phyloP scores from a whole-genome alignment of 2,113 vertebrate species.

The Leucoraja erinaceus region DNA sequence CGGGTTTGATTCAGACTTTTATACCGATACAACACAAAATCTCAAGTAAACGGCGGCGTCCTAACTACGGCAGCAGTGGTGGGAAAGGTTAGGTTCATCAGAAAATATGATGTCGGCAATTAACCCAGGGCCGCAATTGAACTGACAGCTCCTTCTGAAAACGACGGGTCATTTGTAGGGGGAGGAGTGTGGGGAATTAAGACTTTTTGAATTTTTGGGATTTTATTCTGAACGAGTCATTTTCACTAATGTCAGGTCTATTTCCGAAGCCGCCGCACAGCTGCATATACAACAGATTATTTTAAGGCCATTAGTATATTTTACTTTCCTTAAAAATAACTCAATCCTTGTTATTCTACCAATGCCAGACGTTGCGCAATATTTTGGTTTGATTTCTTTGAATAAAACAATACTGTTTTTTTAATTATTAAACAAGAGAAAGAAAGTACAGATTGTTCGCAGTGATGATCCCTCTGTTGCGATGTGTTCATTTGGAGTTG shows the following conservation, averaged over 20 bases:
- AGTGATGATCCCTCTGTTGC: not conserved
- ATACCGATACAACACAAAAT: not conserved
- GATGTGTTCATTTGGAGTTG: not conserved
- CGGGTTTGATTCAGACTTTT: not conserved
- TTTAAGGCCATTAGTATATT: not conserved
- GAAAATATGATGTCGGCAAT: no score
- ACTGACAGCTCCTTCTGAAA: not conserved
- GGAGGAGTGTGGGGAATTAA: not conserved
- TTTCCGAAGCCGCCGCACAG: not conserved
- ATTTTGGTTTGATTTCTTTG: not conserved
- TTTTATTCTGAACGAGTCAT: not conserved
- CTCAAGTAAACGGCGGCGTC: not conserved
- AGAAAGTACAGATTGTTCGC: not conserved
- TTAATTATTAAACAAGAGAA: not conserved
- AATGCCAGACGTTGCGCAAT: not conserved
- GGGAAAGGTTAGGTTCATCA: not conserved
- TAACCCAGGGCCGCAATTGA: not conserved
- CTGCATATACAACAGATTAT: not conserved
- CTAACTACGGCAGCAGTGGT: not conserved
- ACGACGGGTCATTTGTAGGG: not conserved
- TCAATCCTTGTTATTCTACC: not conserved
- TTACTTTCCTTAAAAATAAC: not conserved
- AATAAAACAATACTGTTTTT: not conserved
- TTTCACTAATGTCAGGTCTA: not conserved
- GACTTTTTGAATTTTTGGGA: not conserved